A percentile compares a stretch with the other conserved stretches of the same genome.
Evolutionary conservation across 2,888 invertebrate genomes (phyloP).

Genomic region (Pherbina coryleti): DNA sequence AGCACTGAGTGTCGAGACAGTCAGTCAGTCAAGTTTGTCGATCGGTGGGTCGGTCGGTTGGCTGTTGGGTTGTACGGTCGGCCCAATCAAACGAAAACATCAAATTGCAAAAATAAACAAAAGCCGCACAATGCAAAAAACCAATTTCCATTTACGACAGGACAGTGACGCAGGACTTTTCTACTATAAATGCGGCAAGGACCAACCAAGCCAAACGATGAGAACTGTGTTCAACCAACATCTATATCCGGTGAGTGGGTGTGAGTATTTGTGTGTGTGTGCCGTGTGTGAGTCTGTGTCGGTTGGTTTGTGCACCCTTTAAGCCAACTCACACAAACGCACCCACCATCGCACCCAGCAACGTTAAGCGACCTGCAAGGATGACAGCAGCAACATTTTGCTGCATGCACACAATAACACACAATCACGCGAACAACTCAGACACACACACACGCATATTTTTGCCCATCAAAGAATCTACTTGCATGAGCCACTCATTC

Average conservation of each 20-base stretch:
- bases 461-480: not conserved
- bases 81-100: constrained; percentile 29
- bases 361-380: constrained; percentile 17
- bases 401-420: constrained; percentile 12
- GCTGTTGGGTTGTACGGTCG: not conserved
- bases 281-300: not conserved
- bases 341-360: constrained; percentile 28
- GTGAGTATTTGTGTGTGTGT: constrained; percentile 35
- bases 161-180: not conserved
- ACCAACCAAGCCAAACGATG: constrained; percentile 33
- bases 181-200: not conserved
- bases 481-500: constrained; percentile 7
- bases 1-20: not conserved
- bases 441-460: not conserved
- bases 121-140: constrained; percentile 62
- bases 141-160: constrained; percentile 62
- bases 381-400: constrained; percentile 22
- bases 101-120: constrained; percentile 62
- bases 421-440: not conserved
- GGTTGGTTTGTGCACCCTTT: not conserved
- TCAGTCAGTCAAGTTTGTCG: not conserved
- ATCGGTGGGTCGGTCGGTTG: not conserved
- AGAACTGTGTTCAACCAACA: constrained; percentile 1
- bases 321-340: constrained; percentile 45
- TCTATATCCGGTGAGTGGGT: not conserved